These are phyloP conservation scores for Scomber colias DNA, from an alignment of 2,113 vertebrate genomes.

Conservation along the genomic window DNA sequence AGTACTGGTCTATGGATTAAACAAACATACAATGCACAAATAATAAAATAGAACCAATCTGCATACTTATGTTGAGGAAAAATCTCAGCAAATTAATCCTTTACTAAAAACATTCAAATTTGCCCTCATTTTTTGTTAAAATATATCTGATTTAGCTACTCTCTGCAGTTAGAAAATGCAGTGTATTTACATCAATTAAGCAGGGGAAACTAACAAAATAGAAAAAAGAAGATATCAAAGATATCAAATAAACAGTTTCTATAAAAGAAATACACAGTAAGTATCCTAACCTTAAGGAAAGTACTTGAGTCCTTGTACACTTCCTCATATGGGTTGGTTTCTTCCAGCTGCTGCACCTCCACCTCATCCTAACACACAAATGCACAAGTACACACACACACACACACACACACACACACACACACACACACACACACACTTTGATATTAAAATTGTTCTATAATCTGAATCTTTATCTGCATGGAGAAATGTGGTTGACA, in stretches of 20 bases:
- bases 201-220: no score
- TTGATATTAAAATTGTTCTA: background rate
- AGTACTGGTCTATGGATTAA: no score
- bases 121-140: no score
- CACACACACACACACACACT: background rate
- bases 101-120: no score
- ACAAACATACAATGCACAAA: no score
- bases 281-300: conserved; percentile 92
- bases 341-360: conserved; percentile 92
- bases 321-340: conserved; percentile 93
- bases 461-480: background rate
- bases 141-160: background rate
- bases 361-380: conserved; percentile 89
- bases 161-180: background rate
- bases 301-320: conserved; percentile 99
- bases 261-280: background rate
- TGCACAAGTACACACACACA: background rate
- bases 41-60: no score
- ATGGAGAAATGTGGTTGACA: background rate
- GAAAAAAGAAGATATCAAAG: background rate
- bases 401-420: no score
- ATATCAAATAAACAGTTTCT: background rate
- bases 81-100: no score
- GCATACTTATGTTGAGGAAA: no score
- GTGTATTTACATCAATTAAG: background rate